Percentiles rank a stretch among this genome's conserved stretches.
Conservation (phyloP, 1,140 invertebrate species). For the Diorhabda carinulata region DNA sequence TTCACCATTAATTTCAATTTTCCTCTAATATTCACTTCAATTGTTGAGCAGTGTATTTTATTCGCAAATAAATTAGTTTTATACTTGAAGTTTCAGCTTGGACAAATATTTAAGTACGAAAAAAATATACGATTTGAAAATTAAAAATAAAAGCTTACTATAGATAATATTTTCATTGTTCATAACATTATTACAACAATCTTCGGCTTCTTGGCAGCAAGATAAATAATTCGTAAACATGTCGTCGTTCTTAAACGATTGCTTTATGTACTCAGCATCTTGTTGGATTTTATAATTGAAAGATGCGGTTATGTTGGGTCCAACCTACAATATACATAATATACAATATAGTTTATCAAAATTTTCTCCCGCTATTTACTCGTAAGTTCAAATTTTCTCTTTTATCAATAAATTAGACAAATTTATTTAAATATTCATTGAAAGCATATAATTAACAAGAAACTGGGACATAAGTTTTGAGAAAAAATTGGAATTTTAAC, state of each 20-base stretch:
- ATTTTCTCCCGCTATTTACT: too few relatives aligned
- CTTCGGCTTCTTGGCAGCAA: slow-evolving; percentile 31
- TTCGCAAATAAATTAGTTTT: too few relatives aligned
- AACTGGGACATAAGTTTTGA: too few relatives aligned
- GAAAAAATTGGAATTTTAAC: too few relatives aligned
- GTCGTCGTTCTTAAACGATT: slow-evolving; percentile 26
- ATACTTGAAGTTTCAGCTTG: slow-evolving; percentile 6
- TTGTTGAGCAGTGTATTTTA: too few relatives aligned
- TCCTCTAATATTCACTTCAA: too few relatives aligned
- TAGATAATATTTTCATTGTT: slow-evolving; percentile 28
- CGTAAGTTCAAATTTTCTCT: too few relatives aligned
- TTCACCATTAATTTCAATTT: too few relatives aligned
- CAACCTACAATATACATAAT: slow-evolving; percentile 21
- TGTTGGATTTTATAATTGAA: slow-evolving; percentile 30
- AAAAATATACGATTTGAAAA: slow-evolving; percentile 1
- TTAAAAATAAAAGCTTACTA: slow-evolving; percentile 21
- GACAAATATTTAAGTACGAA: slow-evolving; percentile 1
- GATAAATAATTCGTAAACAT: slow-evolving; percentile 30
- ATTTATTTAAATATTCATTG: too few relatives aligned
- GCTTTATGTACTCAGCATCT: slow-evolving; percentile 18
- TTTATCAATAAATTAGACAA: too few relatives aligned
- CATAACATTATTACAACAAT: slow-evolving; percentile 34
- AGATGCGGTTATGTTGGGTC: slow-evolving; percentile 16
- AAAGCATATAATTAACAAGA: too few relatives aligned
- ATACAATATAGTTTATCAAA: too few relatives aligned